Conservation (phyloP, 23 tunicate species). For the Halocynthia aurantium region DNA sequence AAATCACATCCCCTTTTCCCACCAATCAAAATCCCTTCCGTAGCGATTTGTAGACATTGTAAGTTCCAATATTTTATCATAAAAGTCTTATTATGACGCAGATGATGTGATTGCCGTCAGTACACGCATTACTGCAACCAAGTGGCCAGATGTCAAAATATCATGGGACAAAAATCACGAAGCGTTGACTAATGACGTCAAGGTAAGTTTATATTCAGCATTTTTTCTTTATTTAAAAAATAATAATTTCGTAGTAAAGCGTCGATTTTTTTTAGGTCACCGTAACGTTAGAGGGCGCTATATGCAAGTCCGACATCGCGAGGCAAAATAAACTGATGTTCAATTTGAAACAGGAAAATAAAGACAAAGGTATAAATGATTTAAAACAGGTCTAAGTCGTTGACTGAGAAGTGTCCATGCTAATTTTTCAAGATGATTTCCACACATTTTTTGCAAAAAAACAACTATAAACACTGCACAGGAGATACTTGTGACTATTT, state of each 20-base stretch:
- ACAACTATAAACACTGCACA: no score
- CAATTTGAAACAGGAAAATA: background rate
- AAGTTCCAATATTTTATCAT: no score
- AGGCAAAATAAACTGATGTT: slow-evolving; percentile 1
- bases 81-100: background rate
- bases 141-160: background rate
- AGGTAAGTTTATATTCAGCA: background rate
- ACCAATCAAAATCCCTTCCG: no score
- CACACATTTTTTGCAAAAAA: no score
- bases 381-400: no score
- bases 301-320: slow-evolving; percentile 23
- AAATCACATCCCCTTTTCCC: no score
- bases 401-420: no score
- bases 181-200: slow-evolving; percentile 15
- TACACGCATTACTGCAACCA: background rate
- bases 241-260: no score
- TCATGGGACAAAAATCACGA: slow-evolving; percentile 2
- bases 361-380: background rate
- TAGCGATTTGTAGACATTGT: no score
- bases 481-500: no score
- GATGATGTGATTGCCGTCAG: slow-evolving; percentile 1
- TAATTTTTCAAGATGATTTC: no score
- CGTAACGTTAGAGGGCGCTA: background rate
- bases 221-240: no score
- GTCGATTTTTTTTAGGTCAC: background rate